Evolutionary conservation across 2,797 vertebrate genomes (phyloP).

Genomic region (Oreortyx pictus): DNA sequence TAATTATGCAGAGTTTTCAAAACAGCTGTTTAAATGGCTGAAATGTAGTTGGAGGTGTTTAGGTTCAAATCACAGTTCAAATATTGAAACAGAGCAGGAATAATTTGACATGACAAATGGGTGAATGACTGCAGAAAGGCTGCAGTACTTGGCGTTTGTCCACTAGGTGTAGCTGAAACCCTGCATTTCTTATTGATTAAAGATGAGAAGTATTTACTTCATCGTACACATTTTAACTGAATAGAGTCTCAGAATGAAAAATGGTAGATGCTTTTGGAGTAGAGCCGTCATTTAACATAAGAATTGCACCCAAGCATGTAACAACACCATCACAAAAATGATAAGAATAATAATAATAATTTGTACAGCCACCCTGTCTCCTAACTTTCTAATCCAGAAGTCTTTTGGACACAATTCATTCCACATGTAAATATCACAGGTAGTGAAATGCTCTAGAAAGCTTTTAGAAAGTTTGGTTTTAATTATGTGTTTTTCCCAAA

Average conservation of each 20-base stretch:
- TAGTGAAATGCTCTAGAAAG: background rate
- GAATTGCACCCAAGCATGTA: background rate
- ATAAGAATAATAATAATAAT: background rate
- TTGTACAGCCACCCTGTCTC: background rate
- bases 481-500: background rate
- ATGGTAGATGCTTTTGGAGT: background rate
- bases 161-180: constrained; percentile 77
- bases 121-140: background rate
- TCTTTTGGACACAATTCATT: background rate
- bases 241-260: background rate
- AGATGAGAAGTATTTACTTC: background rate
- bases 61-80: background rate
- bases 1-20: background rate
- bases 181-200: constrained; percentile 24
- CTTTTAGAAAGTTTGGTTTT: background rate
- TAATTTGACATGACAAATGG: background rate
- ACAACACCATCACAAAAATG: background rate
- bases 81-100: background rate
- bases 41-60: background rate
- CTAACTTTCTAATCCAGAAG: background rate
- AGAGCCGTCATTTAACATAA: background rate
- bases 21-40: background rate
- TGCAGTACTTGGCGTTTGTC: constrained; percentile 21
- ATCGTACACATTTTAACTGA: background rate
- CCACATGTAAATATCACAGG: background rate